Evolutionary conservation across 2,113 vertebrate species (phyloP).

Genomic region (Mixornis gularis): DNA sequence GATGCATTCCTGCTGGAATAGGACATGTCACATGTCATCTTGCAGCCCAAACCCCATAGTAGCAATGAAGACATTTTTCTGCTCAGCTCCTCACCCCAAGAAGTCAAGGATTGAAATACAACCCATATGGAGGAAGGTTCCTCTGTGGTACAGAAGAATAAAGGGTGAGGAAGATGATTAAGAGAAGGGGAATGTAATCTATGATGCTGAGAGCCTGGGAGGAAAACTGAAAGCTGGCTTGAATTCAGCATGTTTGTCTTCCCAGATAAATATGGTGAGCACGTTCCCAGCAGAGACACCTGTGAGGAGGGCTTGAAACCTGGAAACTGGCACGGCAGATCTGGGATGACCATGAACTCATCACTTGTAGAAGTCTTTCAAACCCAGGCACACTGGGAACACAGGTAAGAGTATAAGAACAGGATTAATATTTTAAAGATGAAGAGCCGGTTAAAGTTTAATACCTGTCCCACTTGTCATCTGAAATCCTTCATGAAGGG

Average conservation of each 20-base stretch:
- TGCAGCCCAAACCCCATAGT: background rate
- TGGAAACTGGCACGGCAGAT: background rate
- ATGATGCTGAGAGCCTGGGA: background rate
- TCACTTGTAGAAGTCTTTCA: background rate
- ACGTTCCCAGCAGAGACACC: background rate
- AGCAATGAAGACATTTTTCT: background rate
- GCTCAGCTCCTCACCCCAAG: background rate
- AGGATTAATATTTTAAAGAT: slow-evolving; percentile 8
- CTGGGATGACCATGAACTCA: background rate
- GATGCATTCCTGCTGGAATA: background rate
- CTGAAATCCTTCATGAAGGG: background rate
- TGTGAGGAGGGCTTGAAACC: background rate
- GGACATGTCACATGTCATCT: background rate
- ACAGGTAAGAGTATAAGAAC: background rate
- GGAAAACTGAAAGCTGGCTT: background rate
- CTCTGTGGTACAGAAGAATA: background rate
- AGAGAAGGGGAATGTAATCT: background rate
- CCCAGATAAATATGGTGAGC: background rate
- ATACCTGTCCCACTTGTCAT: slow-evolving; percentile 7
- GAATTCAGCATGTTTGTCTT: background rate
- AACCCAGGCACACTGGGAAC: background rate
- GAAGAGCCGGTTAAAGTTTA: slow-evolving; percentile 10
- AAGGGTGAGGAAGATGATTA: background rate
- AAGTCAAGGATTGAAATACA: background rate
- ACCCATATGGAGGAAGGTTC: background rate